phyloP scores from a whole-genome alignment of 2,888 invertebrate species.

The Ischnura elegans region DNA sequence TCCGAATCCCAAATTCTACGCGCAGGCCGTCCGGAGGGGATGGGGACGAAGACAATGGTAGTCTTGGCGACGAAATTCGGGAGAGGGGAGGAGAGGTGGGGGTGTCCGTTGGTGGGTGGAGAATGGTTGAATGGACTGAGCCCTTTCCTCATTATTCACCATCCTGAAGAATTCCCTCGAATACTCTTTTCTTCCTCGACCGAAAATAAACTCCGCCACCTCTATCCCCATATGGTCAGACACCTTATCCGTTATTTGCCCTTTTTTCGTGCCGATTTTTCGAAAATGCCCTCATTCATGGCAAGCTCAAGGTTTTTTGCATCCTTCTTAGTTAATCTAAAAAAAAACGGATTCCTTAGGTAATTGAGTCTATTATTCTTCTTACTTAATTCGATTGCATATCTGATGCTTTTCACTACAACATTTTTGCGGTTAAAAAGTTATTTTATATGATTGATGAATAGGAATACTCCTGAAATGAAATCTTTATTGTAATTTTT shows the following conservation, averaged over 20 bases:
- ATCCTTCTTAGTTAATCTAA: too few relatives aligned
- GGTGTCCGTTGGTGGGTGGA: not conserved
- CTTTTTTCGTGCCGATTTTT: not conserved
- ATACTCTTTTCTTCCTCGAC: not conserved
- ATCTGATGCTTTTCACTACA: too few relatives aligned
- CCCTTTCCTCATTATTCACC: constrained; percentile 13
- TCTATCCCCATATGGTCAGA: not conserved
- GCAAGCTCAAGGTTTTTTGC: not conserved
- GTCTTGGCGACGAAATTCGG: constrained; percentile 25
- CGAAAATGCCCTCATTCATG: not conserved
- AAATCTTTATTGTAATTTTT: too few relatives aligned
- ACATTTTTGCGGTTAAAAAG: too few relatives aligned
- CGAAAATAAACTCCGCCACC: not conserved
- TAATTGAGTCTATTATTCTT: too few relatives aligned
- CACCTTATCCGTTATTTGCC: not conserved
- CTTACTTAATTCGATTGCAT: too few relatives aligned
- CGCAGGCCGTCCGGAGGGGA: not conserved
- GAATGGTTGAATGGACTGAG: not conserved
- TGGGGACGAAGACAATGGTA: not conserved
- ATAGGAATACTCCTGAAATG: too few relatives aligned
- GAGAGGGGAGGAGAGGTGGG: not conserved
- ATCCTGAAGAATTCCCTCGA: not conserved
- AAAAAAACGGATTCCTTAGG: too few relatives aligned
- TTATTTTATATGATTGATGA: too few relatives aligned
- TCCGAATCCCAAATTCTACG: not conserved